Evolutionary conservation across 2,797 vertebrate genomes (phyloP).

Genomic region (Chiroxiphia lanceolata): DNA sequence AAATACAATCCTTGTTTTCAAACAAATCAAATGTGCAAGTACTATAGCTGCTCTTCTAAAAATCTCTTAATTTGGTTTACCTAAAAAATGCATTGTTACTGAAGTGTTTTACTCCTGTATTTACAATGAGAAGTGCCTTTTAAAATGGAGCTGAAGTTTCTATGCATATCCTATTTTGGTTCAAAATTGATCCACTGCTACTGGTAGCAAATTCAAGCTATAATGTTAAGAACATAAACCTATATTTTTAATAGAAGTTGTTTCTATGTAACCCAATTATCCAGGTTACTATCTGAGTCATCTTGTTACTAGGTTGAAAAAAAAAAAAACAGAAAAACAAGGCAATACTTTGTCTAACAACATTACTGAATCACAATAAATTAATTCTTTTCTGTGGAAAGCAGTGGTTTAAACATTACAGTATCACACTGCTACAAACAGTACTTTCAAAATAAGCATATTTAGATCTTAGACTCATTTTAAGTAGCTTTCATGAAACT

Average conservation of each 20-base stretch:
- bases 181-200: not conserved
- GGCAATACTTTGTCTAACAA: slow-evolving; percentile 8
- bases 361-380: not conserved
- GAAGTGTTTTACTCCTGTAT: not conserved
- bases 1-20: not conserved
- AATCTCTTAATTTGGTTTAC: not conserved
- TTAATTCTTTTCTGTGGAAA: not conserved
- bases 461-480: not conserved
- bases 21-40: not conserved
- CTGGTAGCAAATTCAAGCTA: not conserved
- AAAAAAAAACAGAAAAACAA: not conserved
- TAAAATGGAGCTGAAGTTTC: not conserved
- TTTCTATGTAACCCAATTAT: not conserved
- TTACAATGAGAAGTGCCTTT: not conserved
- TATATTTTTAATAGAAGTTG: not conserved
- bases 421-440: not conserved
- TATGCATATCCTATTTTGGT: not conserved
- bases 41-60: not conserved
- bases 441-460: not conserved
- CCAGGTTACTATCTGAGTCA: slow-evolving; percentile 12
- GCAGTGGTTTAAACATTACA: not conserved
- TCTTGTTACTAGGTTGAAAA: not conserved
- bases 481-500: not conserved
- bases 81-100: not conserved
- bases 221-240: not conserved